phyloP scores from a whole-genome alignment of 1,140 invertebrate genomes.

The Venustaconcha ellipsiformis region DNA sequence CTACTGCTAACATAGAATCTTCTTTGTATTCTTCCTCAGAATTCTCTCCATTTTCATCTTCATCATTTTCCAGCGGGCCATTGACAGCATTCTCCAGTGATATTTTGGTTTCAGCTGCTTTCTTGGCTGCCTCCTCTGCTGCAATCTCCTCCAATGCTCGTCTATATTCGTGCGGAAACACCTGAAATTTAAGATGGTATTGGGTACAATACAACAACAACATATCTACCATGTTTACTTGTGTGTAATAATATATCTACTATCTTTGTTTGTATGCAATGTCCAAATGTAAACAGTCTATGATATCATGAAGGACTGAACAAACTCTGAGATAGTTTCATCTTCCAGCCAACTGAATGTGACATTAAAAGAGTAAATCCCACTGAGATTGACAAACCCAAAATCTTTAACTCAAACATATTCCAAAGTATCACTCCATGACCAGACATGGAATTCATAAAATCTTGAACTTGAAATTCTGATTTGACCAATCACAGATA shows the following conservation, averaged over 20 bases:
- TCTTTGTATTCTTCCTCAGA: slow-evolving; percentile 52
- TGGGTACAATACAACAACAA: background rate
- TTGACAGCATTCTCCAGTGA: background rate
- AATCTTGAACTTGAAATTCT: too few species aligned
- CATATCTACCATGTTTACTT: background rate
- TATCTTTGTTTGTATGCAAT: slow-evolving; percentile 9
- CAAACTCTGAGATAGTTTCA: too few species aligned
- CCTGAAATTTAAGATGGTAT: slow-evolving; percentile 56
- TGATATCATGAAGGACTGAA: background rate
- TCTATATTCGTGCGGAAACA: slow-evolving; percentile 98
- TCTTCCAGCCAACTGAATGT: too few species aligned
- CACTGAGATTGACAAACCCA: too few species aligned
- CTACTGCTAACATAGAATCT: slow-evolving; percentile 56
- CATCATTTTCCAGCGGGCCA: background rate
- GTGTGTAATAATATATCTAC: background rate
- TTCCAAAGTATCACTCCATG: too few species aligned
- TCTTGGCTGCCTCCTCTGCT: slow-evolving; percentile 69
- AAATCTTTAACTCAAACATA: too few species aligned
- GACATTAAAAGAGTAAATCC: too few species aligned
- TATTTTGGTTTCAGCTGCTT: background rate
- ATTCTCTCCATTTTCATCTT: slow-evolving; percentile 18
- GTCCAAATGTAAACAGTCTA: background rate
- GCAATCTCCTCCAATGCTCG: slow-evolving; percentile 84
- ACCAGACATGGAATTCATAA: too few species aligned
- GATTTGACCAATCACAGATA: too few species aligned